Conservation (phyloP, 2,113 vertebrate species). For the Diadophis punctatus region DNA sequence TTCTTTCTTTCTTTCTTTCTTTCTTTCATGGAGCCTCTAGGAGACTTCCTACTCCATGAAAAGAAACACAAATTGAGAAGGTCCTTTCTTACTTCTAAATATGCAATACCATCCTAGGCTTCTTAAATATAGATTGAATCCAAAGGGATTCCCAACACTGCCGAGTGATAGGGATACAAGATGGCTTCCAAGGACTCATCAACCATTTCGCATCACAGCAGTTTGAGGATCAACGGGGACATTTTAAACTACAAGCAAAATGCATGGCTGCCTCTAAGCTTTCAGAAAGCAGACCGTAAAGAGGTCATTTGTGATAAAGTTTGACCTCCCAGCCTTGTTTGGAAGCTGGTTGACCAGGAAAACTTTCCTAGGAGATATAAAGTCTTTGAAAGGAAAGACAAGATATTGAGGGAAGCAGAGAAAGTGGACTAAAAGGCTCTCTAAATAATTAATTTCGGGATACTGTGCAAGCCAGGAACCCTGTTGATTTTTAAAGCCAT, state of each 20-base stretch:
- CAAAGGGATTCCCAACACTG: not conserved
- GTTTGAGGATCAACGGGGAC: not conserved
- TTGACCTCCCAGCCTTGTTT: constrained; percentile 6
- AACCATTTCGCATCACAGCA: not conserved
- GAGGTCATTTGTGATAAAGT: not conserved
- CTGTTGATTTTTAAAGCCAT: constrained; percentile 52
- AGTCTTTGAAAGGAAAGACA: constrained; percentile 55
- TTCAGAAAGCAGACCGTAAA: not conserved
- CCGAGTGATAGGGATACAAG: not conserved
- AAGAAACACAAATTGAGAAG: not conserved
- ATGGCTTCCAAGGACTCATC: not conserved
- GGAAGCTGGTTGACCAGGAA: constrained; percentile 34
- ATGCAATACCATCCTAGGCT: not conserved
- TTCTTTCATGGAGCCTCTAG: not conserved
- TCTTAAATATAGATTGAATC: not conserved
- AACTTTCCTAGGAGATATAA: constrained; percentile 40
- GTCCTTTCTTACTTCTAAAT: not conserved
- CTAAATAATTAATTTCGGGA: constrained; percentile 66
- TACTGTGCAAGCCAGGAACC: constrained; percentile 42
- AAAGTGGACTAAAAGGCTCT: constrained; percentile 39
- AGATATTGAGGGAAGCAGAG: constrained; percentile 23
- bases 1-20: too few relatives aligned
- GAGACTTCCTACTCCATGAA: not conserved
- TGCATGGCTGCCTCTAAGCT: not conserved
- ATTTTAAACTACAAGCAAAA: not conserved